phyloP scores from a whole-genome alignment of 2,113 vertebrate genomes.

The Psettodes erumei region DNA sequence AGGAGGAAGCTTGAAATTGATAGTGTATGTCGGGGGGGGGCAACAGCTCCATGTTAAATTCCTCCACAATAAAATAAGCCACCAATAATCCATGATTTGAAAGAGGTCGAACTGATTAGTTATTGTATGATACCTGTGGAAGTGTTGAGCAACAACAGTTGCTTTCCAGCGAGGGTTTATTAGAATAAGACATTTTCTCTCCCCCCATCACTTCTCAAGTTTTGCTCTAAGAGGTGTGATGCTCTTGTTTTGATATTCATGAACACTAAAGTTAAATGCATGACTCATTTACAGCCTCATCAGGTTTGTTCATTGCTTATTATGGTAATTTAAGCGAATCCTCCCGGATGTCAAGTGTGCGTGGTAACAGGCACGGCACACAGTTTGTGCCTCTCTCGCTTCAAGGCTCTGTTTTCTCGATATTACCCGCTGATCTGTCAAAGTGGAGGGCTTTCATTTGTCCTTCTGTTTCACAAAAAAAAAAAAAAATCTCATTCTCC shows the following conservation, averaged over 20 bases:
- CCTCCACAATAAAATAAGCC: background rate
- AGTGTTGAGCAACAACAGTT: background rate
- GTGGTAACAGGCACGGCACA: conserved; percentile 3
- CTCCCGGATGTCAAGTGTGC: conserved; percentile 22
- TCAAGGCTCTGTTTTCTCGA: conserved; percentile 1
- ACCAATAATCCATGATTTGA: background rate
- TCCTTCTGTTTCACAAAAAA: conserved; percentile 26
- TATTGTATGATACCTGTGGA: background rate
- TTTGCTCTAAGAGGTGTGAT: background rate
- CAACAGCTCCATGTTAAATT: background rate
- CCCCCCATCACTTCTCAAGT: background rate
- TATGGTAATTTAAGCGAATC: conserved; percentile 27
- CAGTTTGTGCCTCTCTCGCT: background rate
- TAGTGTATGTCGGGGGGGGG: background rate
- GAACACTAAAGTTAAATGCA: conserved; percentile 22
- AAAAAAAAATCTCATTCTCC: conserved; percentile 23
- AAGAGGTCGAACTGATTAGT: background rate
- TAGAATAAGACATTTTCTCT: background rate
- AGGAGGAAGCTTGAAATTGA: background rate
- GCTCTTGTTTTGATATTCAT: conserved; percentile 3
- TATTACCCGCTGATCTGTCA: conserved; percentile 20
- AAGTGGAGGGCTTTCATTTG: conserved; percentile 29
- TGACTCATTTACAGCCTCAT: conserved; percentile 40
- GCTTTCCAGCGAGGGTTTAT: background rate
- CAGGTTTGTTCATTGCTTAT: conserved; percentile 16